Base-by-base conservation (phyloP, 2,797 vertebrate genomes). In the Dallia pectoralis region DNA sequence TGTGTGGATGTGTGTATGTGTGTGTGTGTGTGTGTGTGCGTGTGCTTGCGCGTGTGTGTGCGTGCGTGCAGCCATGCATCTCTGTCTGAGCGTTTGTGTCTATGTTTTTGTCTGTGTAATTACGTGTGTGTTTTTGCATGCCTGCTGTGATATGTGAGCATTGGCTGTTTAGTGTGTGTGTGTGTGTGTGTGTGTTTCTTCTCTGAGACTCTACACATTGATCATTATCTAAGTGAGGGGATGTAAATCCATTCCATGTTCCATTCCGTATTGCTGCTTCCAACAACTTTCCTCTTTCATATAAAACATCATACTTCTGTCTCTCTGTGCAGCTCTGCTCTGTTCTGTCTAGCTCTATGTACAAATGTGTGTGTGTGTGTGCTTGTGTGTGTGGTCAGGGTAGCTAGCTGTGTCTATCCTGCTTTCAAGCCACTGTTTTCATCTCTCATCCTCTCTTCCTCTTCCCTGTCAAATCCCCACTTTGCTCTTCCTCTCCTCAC, bases 11-110 rank as follows among this genome's bases (percentile, higher is more conserved):
- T n/a, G 40, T 25, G 44, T 16, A 19, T 25, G 44, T 16, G 18
- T 67, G 40, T 0, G 2, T 56, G 75, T 71, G 74, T 69, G 65
- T 32, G 63, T 32, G 63, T 65, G 64, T 66, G 64, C 19, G 22
- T 44, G 64, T 66, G 72, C 74, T 61, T 67, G 33, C 63, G 40
- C 71, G 65, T 74, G 59, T 49, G 70, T 80, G 76, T 82, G 66
- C 75, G 70, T 80, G 72, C 69, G 29, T 30, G 44, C 29, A 16
- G 62, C 70, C 70, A 69, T 72, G 27, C 30, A 5, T 4, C 33
- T 64, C 62, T 67, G 32, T 64, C 62, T 67, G 32, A 36, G 8
- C 19, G 72, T 64, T 25, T 76, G 59, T 76, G 29, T 19, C 14
- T 66, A 29, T 27, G 44, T 16, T 40, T 18, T 7, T 16, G 66